Evolutionary conservation across 2,113 vertebrate genomes (phyloP).

Genomic region (Crotalus helleri): DNA sequence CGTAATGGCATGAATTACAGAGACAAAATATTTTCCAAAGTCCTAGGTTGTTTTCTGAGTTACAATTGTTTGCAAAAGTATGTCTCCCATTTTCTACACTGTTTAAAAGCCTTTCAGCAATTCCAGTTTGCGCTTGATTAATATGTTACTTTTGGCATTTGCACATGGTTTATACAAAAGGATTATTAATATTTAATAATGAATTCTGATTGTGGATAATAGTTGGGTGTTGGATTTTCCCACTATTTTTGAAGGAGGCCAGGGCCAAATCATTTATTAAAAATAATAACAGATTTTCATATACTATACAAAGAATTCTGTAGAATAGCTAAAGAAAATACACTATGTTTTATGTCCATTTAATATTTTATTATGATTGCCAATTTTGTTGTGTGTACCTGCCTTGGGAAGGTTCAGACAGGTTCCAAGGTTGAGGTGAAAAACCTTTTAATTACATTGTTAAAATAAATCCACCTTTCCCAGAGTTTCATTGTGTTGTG

Average conservation of each 20-base stretch:
- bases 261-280: neutral
- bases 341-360: neutral
- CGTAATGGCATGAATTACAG: neutral
- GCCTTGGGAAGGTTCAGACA: neutral
- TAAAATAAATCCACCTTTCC: neutral
- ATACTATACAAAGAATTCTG: neutral
- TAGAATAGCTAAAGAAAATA: constrained; percentile 8
- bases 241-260: neutral
- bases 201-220: neutral
- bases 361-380: neutral
- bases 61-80: neutral
- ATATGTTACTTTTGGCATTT: neutral
- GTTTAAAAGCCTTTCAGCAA: neutral
- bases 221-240: neutral
- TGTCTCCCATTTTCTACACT: neutral
- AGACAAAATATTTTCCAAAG: neutral
- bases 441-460: neutral
- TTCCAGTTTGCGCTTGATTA: neutral
- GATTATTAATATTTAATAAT: neutral
- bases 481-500: neutral
- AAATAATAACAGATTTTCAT: constrained; percentile 22
- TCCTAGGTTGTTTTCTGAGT: neutral
- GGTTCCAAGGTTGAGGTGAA: neutral
- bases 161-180: neutral
- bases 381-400: neutral